phyloP scores from a whole-genome alignment of 2,113 vertebrate genomes.

The Cyanoderma ruficeps region DNA sequence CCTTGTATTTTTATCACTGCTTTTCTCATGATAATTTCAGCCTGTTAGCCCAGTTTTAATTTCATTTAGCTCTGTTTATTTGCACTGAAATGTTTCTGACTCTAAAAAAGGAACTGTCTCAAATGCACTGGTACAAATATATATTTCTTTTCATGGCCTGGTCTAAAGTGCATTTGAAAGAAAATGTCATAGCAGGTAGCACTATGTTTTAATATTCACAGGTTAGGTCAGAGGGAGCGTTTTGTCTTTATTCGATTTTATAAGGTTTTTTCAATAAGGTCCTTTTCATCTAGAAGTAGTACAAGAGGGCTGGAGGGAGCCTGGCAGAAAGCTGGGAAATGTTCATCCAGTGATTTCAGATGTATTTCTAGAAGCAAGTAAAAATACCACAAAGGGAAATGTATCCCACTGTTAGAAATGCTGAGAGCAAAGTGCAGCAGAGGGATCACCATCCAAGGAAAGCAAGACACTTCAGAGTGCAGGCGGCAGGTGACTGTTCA shows the following conservation, averaged over 20 bases:
- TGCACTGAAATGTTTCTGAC: background rate
- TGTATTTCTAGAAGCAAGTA: conserved; percentile 11
- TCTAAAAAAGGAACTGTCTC: background rate
- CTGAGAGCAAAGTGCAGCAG: background rate
- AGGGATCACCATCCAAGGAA: background rate
- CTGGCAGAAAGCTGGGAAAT: background rate
- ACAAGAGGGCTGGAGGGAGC: background rate
- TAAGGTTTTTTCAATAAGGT: background rate
- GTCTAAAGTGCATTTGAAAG: background rate
- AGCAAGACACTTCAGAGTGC: background rate
- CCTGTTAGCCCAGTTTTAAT: background rate
- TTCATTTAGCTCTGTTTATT: background rate
- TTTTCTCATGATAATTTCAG: background rate
- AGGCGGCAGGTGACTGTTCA: background rate
- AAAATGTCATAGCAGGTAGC: background rate
- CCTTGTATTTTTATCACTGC: background rate
- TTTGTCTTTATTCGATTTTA: background rate
- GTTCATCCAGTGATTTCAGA: background rate
- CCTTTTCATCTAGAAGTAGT: background rate
- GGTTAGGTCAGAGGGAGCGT: background rate
- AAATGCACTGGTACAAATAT: background rate
- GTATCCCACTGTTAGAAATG: background rate
- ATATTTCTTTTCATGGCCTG: background rate
- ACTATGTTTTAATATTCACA: background rate
- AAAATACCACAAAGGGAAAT: background rate